Evolutionary conservation across 2,888 invertebrate genomes (phyloP), one percentile per base, ranked within the genome.

Genomic region (Sesia apiformis): DNA sequence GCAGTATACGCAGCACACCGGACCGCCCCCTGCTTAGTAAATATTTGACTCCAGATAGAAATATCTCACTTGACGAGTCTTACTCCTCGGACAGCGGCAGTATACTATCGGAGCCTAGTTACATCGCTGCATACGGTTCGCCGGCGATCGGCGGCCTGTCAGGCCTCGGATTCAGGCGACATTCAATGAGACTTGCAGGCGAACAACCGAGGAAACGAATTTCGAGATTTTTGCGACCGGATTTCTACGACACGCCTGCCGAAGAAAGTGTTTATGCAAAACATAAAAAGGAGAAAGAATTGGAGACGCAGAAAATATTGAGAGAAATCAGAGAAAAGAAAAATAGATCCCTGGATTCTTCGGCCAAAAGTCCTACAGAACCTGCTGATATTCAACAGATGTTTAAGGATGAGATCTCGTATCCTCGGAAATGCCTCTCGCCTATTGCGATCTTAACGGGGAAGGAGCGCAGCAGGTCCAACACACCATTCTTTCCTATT

Each of bases 151-250:
- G 61, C 39, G 59, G 58, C 53, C 6, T 56, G n/a, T 55, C 67
- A 39, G 56, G 61, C 7, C 57, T 64, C 55, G 66, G 62, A 41
- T 62, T 72, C 56, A 74, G 82, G 6, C 79, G 84, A 2, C 78
- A 77, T 66, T 78, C 82, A 49, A 63, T 80, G 63, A 76, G 79
- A 54, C 69, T 75, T 51, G 60, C 74, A 4, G 67, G 65, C 39
- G 84, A 88, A 40, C 87, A 89, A 55, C 84, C 89, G 42, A 91
- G 91, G 55, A 91, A 93, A 53, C 91, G 93, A 59, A 91, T 94
- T 56, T 94, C 94, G 5, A 86, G 96, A 56, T 95, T 95, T 78
- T 80, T 96, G 56, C 90, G 95, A 40, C 94, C 95, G 0, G 95
- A 96, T 76, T 95, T 95, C 72, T 94, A 93, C 70, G 94, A 95